These are phyloP conservation scores for Euwallacea fornicatus DNA, from an alignment of 1,140 invertebrate species.

Conservation along the genomic window DNA sequence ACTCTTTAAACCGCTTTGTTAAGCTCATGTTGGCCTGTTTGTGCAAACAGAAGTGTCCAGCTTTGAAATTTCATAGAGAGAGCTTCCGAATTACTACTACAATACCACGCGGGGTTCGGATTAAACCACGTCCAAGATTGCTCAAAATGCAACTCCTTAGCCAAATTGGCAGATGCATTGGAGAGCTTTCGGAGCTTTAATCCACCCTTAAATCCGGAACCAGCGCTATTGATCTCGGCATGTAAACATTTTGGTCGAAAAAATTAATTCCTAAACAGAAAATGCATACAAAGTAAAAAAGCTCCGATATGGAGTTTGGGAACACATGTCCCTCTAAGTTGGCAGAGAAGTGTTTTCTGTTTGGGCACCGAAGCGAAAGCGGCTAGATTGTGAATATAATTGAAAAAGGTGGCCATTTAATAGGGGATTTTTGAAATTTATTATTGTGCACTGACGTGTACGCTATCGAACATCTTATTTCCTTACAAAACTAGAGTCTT, in stretches of 20 bases:
- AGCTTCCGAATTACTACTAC: too few relatives aligned
- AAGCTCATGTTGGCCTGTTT: slow-evolving; percentile 16
- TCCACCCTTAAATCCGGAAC: slow-evolving; percentile 16
- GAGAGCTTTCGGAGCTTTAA: neutral
- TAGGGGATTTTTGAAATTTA: slow-evolving; percentile 48
- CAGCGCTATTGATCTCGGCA: slow-evolving; percentile 15
- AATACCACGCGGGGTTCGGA: too few relatives aligned
- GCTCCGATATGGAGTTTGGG: slow-evolving; percentile 7
- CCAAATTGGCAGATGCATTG: too few relatives aligned
- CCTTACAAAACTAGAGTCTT: neutral
- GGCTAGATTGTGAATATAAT: slow-evolving; percentile 53
- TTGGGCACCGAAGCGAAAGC: slow-evolving; percentile 50
- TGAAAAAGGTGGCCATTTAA: slow-evolving; percentile 52
- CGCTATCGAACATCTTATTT: slow-evolving; percentile 7
- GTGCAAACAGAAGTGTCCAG: slow-evolving; percentile 20
- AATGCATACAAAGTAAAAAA: slow-evolving; percentile 34
- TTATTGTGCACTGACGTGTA: slow-evolving; percentile 52
- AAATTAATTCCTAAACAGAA: slow-evolving; percentile 30
- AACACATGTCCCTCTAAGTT: slow-evolving; percentile 49
- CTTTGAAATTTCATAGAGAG: neutral
- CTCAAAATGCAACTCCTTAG: too few relatives aligned
- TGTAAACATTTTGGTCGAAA: slow-evolving; percentile 41
- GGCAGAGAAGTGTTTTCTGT: slow-evolving; percentile 48
- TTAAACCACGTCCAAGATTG: too few relatives aligned
- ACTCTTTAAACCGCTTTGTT: slow-evolving; percentile 19